phyloP scores from a whole-genome alignment of 2,888 invertebrate species.

The Athalia rosae region DNA sequence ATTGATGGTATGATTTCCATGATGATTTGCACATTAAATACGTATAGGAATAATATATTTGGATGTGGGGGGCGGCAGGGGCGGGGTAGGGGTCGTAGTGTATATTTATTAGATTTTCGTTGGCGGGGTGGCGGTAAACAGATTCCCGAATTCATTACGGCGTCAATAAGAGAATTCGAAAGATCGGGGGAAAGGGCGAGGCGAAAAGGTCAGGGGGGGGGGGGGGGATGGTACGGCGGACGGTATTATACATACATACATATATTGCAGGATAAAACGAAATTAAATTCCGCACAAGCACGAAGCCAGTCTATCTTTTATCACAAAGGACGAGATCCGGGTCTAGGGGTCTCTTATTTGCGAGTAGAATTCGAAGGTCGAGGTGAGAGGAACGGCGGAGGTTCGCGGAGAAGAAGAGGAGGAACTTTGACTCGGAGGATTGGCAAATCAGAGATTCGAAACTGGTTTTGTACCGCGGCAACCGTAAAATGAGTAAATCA shows the following conservation, averaged over 20 bases:
- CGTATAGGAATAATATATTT: neutral
- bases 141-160: constrained; percentile 41
- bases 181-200: neutral
- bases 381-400: neutral
- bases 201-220: neutral
- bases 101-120: constrained; percentile 31
- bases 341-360: constrained; percentile 15
- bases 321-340: constrained; percentile 14
- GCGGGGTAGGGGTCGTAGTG: constrained; percentile 13
- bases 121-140: constrained; percentile 21
- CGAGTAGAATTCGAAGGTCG: constrained; percentile 6
- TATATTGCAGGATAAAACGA: constrained; percentile 26
- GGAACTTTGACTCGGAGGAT: constrained; percentile 6
- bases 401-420: neutral
- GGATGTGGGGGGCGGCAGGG: neutral
- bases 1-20: neutral
- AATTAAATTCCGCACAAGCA: constrained; percentile 35
- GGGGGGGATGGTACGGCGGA: neutral
- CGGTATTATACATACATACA: constrained; percentile 20
- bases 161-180: constrained; percentile 16
- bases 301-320: constrained; percentile 34
- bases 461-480: neutral
- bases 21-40: neutral
- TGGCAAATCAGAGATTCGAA: neutral
- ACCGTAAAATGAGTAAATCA: neutral